These are phyloP conservation scores for Atlantisia rogersi DNA, from an alignment of 2,113 vertebrate genomes.

Conservation along the genomic window DNA sequence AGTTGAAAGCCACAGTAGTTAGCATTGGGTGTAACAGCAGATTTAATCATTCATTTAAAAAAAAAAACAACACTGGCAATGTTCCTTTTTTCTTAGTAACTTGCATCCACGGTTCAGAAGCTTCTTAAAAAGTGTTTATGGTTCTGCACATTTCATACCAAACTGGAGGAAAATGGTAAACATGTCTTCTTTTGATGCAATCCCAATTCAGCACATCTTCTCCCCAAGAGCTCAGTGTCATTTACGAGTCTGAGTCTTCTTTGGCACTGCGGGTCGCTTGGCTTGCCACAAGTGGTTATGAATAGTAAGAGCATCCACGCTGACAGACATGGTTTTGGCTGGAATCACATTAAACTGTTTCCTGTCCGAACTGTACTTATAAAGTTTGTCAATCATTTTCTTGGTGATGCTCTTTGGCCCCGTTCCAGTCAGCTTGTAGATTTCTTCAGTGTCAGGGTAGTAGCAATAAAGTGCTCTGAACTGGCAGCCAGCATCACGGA, in stretches of 20 bases:
- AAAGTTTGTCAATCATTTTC: conserved; percentile 97
- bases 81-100: neutral
- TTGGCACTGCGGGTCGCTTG: conserved; percentile 87
- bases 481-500: conserved; percentile 94
- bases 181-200: neutral
- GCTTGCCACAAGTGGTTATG: conserved; percentile 95
- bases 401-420: conserved; percentile 88
- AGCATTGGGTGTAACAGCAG: conserved; percentile 59
- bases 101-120: neutral
- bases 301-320: conserved; percentile 94
- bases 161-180: conserved; percentile 37
- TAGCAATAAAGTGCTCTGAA: conserved; percentile 92
- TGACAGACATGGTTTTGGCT: conserved; percentile 93
- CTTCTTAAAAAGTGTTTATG: conserved; percentile 44
- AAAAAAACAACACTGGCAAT: neutral
- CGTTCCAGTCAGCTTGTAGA: conserved; percentile 89
- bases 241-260: conserved; percentile 82
- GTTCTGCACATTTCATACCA: conserved; percentile 57
- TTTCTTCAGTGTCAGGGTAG: conserved; percentile 90
- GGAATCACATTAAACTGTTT: conserved; percentile 96
- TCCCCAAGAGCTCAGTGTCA: conserved; percentile 50
- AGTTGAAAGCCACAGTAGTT: conserved; percentile 67
- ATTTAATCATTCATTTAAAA: neutral
- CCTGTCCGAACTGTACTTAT: conserved; percentile 96
- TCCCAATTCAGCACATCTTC: neutral